Conservation (phyloP, 2,797 vertebrate genomes). For the Cuculus canorus region DNA sequence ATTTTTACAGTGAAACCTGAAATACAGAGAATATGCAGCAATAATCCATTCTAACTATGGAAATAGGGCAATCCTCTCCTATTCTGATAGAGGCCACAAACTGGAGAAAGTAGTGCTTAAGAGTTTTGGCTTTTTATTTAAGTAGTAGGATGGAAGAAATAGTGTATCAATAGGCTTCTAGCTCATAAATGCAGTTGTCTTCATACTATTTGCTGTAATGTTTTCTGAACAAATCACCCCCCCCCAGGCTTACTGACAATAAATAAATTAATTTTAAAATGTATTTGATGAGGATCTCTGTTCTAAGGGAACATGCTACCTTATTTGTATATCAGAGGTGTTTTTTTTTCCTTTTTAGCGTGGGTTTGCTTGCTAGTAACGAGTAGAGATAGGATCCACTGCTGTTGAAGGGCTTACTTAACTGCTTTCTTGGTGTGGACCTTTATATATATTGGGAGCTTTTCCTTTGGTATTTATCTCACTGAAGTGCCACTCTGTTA, state of each 20-base stretch:
- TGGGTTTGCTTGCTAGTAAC: not conserved
- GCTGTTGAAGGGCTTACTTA: not conserved
- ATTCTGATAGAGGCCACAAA: not conserved
- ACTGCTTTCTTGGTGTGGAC: not conserved
- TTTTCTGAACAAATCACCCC: not conserved
- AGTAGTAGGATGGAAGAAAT: not conserved
- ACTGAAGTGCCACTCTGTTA: not conserved
- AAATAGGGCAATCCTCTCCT: not conserved
- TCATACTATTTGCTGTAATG: not conserved
- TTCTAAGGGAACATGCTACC: not conserved
- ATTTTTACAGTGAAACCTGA: not conserved
- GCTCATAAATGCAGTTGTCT: not conserved
- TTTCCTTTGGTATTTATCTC: not conserved
- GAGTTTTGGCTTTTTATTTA: not conserved
- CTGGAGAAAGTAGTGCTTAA: not conserved
- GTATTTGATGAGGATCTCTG: not conserved
- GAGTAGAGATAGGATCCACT: not conserved
- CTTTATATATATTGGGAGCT: not conserved
- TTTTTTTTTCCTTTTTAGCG: not conserved
- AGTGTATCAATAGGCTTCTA: not conserved
- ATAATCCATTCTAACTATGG: not conserved
- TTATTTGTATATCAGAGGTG: not conserved
- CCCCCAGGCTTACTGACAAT: not conserved
- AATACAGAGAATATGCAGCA: not conserved
- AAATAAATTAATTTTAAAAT: not conserved